Conservation (phyloP, 2,113 vertebrate genomes). For the Thunnus maccoyii region DNA sequence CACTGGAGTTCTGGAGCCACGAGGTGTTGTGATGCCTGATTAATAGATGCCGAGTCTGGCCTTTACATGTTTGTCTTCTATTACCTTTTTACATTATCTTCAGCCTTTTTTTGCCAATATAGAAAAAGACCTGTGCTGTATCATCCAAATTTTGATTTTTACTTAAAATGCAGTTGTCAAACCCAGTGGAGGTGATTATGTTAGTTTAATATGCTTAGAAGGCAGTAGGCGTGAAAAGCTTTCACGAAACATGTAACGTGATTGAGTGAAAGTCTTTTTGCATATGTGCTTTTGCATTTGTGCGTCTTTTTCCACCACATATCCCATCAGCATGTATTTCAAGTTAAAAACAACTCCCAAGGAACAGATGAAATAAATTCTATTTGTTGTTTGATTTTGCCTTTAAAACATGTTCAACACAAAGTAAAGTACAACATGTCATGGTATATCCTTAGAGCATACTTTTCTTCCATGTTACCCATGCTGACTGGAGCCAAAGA, state of each 20-base stretch:
- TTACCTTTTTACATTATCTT: constrained; percentile 4
- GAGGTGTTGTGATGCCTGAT: constrained; percentile 48
- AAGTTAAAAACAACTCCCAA: constrained; percentile 16
- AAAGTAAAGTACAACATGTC: constrained; percentile 54
- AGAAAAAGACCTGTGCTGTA: neutral
- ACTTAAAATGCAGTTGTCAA: neutral
- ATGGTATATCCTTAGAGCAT: constrained; percentile 53
- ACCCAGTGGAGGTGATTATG: constrained; percentile 26
- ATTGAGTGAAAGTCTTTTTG: constrained; percentile 13
- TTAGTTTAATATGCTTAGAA: constrained; percentile 29
- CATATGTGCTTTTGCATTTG: neutral
- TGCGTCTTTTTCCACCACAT: neutral
- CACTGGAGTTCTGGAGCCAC: constrained; percentile 58
- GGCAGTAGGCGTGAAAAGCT: neutral
- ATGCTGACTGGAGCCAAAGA: constrained; percentile 57
- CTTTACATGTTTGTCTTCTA: constrained; percentile 22
- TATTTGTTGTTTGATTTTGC: constrained; percentile 6
- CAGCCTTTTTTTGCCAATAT: constrained; percentile 1
- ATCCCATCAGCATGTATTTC: no score
- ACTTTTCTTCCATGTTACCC: constrained; percentile 49
- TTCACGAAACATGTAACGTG: constrained; percentile 31
- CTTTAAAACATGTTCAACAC: constrained; percentile 56
- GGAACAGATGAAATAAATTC: constrained; percentile 26
- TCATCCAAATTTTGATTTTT: neutral
- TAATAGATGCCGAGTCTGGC: constrained; percentile 46